Base-by-base conservation (phyloP, 2,888 invertebrate species). In the Camptogramma bilineatum region DNA sequence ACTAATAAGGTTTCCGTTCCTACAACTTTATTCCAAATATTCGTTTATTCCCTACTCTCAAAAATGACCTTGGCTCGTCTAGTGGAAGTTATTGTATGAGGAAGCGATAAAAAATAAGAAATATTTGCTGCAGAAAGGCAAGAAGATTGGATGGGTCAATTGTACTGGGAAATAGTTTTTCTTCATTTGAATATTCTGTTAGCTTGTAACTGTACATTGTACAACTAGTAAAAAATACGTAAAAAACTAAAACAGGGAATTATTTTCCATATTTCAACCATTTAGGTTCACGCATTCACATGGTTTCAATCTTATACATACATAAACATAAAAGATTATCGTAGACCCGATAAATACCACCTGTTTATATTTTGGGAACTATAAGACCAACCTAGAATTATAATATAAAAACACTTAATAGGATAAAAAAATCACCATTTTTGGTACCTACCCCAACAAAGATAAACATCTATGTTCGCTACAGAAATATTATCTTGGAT, bases 1-100 rank as follows among this genome's bases (percentile, higher is more conserved):
- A 57, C 31, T 68, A 70, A 70, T 70, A 64, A 64, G 60, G 62
- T 66, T 70, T 68, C 60, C 64, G 62, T 57, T 59, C 52, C 21
- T 39, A 13, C 5, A 64, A 57, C 56, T 52, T 52, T 52, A 52
- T 56, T 47, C 50, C 34, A 51, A 50, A 51, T 54, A 57, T 52
- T 57, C 48, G 4, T 31, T 24, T 47, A 28, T 54, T 48, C 17
- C 24, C 18, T 18, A 9, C 47, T 34, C 47, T 50, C 39, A 24
- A 34, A 21, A 42, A 24, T 24, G 57, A 24, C 50, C 39, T 51
- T 57, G 50, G 39, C 57, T 48, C 21, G 10, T n/a, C 21, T 46
- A 13, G 0, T 31, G 18, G 31, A 55, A 57, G 48, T 57, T 57
- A 50, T 24, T 46, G 55, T 31, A 47, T 8, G 48, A 39, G 48